A percentile compares a stretch with the other conserved stretches of the same genome.
phyloP scores from a whole-genome alignment of 2,113 vertebrate genomes.

The Vimba vimba region DNA sequence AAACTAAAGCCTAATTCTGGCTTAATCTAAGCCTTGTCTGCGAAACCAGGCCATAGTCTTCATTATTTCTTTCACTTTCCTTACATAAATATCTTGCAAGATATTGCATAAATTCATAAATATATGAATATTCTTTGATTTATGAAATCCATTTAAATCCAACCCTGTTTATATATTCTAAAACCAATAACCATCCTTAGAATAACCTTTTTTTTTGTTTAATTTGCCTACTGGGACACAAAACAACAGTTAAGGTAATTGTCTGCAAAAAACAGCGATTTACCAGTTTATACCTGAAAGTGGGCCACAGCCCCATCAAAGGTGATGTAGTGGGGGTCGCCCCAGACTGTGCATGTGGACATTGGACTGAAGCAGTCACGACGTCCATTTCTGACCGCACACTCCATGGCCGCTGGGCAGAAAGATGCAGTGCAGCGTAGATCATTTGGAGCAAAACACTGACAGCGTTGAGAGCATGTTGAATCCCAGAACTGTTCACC shows the following conservation, averaged over 20 bases:
- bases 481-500: constrained; percentile 68
- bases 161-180: neutral
- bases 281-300: constrained; percentile 41
- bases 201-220: too few species aligned
- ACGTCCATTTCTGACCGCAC: constrained; percentile 59
- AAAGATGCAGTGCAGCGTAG: constrained; percentile 55
- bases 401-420: constrained; percentile 65
- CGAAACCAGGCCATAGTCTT: neutral
- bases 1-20: too few species aligned
- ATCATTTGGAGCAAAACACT: constrained; percentile 61
- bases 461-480: constrained; percentile 62
- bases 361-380: constrained; percentile 61
- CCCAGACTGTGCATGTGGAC: constrained; percentile 59
- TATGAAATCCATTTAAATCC: neutral
- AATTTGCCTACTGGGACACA: neutral
- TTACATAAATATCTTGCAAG: neutral
- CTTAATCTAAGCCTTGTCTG: too few species aligned
- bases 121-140: neutral
- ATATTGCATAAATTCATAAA: neutral
- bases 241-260: neutral
- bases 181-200: neutral
- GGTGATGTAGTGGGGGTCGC: constrained; percentile 78
- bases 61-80: neutral
- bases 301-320: constrained; percentile 78
- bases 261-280: neutral